Evolutionary conservation across 1,140 invertebrate genomes (phyloP).

Genomic region (Calliphora vicina): DNA sequence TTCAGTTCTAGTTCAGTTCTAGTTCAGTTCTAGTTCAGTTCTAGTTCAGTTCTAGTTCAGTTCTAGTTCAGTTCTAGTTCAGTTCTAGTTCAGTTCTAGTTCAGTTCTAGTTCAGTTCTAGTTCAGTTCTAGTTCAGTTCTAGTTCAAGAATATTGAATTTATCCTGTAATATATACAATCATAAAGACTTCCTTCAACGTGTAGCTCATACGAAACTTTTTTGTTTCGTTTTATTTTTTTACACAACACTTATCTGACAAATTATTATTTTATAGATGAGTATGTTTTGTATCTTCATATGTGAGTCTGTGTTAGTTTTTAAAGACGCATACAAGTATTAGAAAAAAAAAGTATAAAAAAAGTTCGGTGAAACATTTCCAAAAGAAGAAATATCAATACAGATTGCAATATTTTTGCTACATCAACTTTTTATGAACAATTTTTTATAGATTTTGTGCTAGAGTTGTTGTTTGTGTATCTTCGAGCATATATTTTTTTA

Average conservation of each 20-base stretch:
- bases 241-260: slow-evolving; percentile 9
- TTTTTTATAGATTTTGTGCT: not conserved
- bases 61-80: too few relatives aligned
- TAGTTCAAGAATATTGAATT: too few relatives aligned
- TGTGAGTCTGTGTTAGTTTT: not conserved
- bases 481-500: not conserved
- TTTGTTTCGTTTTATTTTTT: not conserved
- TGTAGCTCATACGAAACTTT: not conserved
- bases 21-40: too few relatives aligned
- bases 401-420: slow-evolving; percentile 3
- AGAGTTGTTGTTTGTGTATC: not conserved
- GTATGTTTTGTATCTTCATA: not conserved
- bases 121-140: too few relatives aligned
- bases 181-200: too few relatives aligned
- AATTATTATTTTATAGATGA: slow-evolving; percentile 4
- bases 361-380: not conserved
- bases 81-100: too few relatives aligned
- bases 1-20: too few relatives aligned
- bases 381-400: not conserved
- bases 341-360: not conserved
- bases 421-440: slow-evolving; percentile 6
- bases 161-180: too few relatives aligned
- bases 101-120: too few relatives aligned
- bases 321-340: not conserved
- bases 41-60: too few relatives aligned